Base-by-base conservation (phyloP, 2,888 invertebrate genomes). In the Watsonalla cultraria region DNA sequence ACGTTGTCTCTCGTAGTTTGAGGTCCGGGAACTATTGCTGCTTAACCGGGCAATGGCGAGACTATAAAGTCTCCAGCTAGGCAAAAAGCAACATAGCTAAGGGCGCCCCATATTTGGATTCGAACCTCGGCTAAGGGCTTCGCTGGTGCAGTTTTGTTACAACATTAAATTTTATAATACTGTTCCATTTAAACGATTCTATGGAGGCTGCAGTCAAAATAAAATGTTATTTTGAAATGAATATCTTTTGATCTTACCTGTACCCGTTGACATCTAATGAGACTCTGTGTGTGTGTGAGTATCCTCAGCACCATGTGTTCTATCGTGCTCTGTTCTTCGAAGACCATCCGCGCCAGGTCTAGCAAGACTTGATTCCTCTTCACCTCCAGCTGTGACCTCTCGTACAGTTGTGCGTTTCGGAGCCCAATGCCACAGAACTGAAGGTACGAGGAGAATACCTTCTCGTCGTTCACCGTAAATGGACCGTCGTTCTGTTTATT, bases 371-470 rank as follows among this genome's bases (percentile, higher is more conserved):
- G 98, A 88, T 98, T 98, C 70, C 98, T 92, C 87, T 97, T 98
- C 68, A 98, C 97, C 91, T 98, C 98, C 78, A 98, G 90, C 84
- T 98, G 97, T 60, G 98, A 98, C 82, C 97, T 94, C 88, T 98
- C 98, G 83, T 98, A 98, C 45, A 98, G 93, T 83, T 98, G 98
- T n/a, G 98, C 98, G 84, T 98, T 98, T 59, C 97, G 94, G 53
- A 98, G 92, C 5, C 98, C 98, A 68, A 98, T 98, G 59, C 98
- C 98, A 88, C 98, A 98, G 89, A 98, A 98, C 85, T 98, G 98
- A 60, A 98, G 93, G 91, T 98, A 98, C 73, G 97, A 95, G 56
- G 95, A 92, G 89, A 98, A 98, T 54, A 98, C 94, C 82, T 96
- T 92, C 91, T 98, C 98, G 89, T 99, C 99, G 79, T 94, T 94